Evolutionary conservation across 2,888 invertebrate species (phyloP), one percentile per base, ranked within the genome.

Genomic region (Synanthedon vespiformis): DNA sequence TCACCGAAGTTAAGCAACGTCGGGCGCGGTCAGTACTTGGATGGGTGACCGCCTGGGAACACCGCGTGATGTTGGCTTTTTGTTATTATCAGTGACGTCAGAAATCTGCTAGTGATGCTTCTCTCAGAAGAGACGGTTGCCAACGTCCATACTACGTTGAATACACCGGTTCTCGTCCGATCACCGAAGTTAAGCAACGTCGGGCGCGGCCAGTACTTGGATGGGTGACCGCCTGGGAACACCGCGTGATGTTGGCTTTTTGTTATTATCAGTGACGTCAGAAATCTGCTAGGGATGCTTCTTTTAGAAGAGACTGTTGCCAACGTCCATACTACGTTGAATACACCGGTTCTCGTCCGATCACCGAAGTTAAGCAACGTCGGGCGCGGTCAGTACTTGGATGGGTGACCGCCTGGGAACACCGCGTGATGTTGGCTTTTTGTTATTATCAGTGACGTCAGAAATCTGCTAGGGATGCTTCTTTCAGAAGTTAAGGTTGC

Each of bases 151-250:
- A 62, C 61, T 55, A 62, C 56, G 58, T 58, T 62, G 61, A 61
- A 62, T 22, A 57, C 62, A 60, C 62, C 62, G 62, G 62, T 62
- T 62, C 61, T 62, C 62, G 61, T 62, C 62, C 59, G 62, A 62
- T 62, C 62, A 62, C 62, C 61, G 60, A 61, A 62, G 61, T 62
- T 62, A 61, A 62, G 61, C 62, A 61, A 58, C 61, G 58, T 63
- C 62, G 61, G 61, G 62, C 62, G 59, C 56, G 58, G 58, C 59
- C 58, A 63, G 63, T 61, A 62, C 60, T 62, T 62, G 61, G 61
- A 62, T 62, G 61, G 61, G 62, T 62, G 62, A 62, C 62, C 62
- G 62, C 62, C 60, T 62, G 62, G 62, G 62, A 62, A 62, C 60
- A 62, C 61, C 58, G 54, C 61, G 62, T 60, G 62, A 51, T 55